These are phyloP conservation scores for Pelobates fuscus DNA, from an alignment of 2,113 vertebrate species.

Conservation along the genomic window DNA sequence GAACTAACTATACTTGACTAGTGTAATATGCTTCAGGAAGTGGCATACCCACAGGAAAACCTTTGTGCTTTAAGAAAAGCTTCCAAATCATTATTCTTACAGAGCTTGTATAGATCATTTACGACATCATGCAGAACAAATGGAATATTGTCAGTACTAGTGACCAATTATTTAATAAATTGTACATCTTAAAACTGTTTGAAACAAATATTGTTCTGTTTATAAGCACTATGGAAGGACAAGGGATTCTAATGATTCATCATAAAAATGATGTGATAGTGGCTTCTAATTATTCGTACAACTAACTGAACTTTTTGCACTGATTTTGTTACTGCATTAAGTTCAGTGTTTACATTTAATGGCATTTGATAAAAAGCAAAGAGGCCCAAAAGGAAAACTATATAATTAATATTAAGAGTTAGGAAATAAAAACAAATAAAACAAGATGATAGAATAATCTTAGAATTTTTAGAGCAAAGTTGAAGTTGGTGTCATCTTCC, in stretches of 20 bases:
- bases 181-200: neutral
- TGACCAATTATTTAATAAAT: conserved; percentile 35
- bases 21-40: conserved; percentile 66
- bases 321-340: too few species aligned
- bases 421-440: too few species aligned
- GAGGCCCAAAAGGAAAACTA: too few species aligned
- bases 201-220: neutral
- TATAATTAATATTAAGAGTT: too few species aligned
- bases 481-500: too few species aligned
- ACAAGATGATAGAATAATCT: too few species aligned
- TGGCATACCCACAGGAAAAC: conserved; percentile 71
- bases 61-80: conserved; percentile 67
- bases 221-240: neutral
- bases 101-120: conserved; percentile 58
- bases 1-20: conserved; percentile 72
- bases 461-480: too few species aligned
- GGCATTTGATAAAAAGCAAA: too few species aligned
- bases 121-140: conserved; percentile 50
- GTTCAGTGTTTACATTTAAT: too few species aligned
- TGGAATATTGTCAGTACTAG: conserved; percentile 21
- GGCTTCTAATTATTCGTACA: too few species aligned
- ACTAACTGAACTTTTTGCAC: too few species aligned
- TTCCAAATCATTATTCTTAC: conserved; percentile 67
- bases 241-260: neutral
- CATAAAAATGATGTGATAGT: too few species aligned